Conservation (phyloP, 53 echinoderm and acorn worm genomes). For the Astropecten irregularis region DNA sequence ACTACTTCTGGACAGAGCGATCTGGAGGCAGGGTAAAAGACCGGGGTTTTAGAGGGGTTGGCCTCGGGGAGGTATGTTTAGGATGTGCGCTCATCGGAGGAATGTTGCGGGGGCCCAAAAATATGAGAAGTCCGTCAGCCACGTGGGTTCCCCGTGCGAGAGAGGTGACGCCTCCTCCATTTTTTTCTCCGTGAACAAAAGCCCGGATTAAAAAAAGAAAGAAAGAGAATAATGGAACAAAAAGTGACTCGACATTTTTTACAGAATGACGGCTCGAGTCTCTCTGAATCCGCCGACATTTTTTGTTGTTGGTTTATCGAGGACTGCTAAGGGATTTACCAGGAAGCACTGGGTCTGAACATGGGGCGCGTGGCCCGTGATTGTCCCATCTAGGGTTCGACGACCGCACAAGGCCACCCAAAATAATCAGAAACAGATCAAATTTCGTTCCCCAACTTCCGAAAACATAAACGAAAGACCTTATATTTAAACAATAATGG, state of each 20-base stretch:
- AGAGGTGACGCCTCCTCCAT: conserved; percentile 29
- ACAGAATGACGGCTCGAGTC: conserved; percentile 17
- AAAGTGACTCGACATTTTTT: conserved; percentile 27
- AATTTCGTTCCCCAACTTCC: too few relatives aligned
- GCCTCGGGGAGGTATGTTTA: conserved; percentile 6
- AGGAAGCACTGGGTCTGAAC: conserved; percentile 2
- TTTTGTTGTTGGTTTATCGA: too few relatives aligned
- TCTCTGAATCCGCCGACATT: conserved; percentile 10
- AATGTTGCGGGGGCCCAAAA: conserved; percentile 22
- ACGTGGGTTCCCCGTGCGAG: conserved; percentile 9
- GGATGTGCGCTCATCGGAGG: neutral
- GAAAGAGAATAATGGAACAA: too few relatives aligned
- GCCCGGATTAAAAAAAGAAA: neutral
- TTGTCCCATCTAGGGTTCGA: neutral
- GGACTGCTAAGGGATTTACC: neutral
- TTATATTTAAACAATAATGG: too few relatives aligned
- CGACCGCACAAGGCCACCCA: neutral
- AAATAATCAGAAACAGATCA: neutral
- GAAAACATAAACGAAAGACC: too few relatives aligned
- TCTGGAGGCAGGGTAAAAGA: neutral
- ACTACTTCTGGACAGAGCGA: too few relatives aligned
- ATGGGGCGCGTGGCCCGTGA: conserved; percentile 5
- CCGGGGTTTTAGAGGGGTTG: neutral
- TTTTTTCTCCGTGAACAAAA: conserved; percentile 20
- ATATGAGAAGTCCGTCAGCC: conserved; percentile 3